Evolutionary conservation across 2,113 vertebrate species (phyloP), one percentile per base, ranked within the genome.

Genomic region (Equus quagga): DNA sequence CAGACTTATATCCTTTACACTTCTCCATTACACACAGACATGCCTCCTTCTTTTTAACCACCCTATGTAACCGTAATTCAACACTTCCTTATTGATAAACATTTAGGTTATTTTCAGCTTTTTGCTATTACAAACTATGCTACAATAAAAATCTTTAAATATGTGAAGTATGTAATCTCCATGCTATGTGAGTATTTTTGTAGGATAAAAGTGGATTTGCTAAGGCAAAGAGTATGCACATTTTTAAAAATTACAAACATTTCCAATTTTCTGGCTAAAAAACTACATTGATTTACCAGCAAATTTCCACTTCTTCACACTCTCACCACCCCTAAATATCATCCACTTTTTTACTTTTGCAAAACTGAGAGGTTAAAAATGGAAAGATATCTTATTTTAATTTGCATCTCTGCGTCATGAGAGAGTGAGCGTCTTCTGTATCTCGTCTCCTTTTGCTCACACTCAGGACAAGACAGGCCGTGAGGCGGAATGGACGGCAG

Each of bases 241-340:
- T 65, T 65, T 75, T 41, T 17, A 19, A 54, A 88, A 91, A 86
- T 31, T 76, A 95, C 33, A 23, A 86, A 73, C 28, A 75, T 60
- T 41, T 49, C 31, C 33, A 69, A 62, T 62, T 93, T 51, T 58
- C 51, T 75, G 8, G 8, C 80, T 4, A 36, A 70, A 69, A 92
- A 86, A 56, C 67, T 62, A 3, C 11, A 14, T 62, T 26, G 15
- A 62, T 69, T 69, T 82, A 72, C 33, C 60, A 78, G 26, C 41
- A 73, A 95, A 62, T 69, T 76, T 31, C 24, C 44, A 70, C 65
- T 89, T 97, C 73, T 76, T 51, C 79, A 96, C 46, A 58, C 9
- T 87, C 33, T 70, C 28, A 72, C 7, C 49, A 87, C 76, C 21
- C 19, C 8, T 86, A 95, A 91, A 91, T 85, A 76, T 80, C 36